Conservation (phyloP, 2,113 vertebrate species). For the Micronycteris hirsuta region DNA sequence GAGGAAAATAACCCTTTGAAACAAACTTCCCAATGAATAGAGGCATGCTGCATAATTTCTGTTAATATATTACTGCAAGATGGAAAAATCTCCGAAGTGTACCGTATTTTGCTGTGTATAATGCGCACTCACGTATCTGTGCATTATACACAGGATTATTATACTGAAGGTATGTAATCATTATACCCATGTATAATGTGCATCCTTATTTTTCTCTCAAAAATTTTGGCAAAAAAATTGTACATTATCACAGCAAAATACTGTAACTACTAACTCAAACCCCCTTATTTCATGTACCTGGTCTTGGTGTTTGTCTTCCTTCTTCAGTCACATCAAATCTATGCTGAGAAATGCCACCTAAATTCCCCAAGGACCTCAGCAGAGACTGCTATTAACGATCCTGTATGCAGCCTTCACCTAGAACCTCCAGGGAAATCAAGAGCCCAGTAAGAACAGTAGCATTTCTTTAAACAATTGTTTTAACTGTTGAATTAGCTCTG, state of each 20-base stretch:
- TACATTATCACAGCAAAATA: too few relatives aligned
- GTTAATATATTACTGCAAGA: conserved; percentile 21
- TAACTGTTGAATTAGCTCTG: conserved; percentile 17
- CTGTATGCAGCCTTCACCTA: background rate
- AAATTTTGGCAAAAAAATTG: too few relatives aligned
- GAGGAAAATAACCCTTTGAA: conserved; percentile 37
- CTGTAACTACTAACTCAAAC: background rate
- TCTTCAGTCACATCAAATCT: conserved; percentile 2
- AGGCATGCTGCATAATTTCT: background rate
- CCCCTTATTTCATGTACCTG: background rate
- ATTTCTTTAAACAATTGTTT: background rate
- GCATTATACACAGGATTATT: too few relatives aligned
- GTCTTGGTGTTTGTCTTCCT: background rate
- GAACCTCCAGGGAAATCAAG: conserved; percentile 44
- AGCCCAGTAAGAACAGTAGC: background rate
- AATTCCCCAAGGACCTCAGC: background rate
- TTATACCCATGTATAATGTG: too few relatives aligned
- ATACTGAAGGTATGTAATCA: too few relatives aligned
- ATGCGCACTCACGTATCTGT: too few relatives aligned
- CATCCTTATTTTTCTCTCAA: too few relatives aligned
- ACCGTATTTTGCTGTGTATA: too few relatives aligned
- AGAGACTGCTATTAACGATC: background rate
- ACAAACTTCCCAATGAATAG: background rate
- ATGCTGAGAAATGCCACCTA: background rate
- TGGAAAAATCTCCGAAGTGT: background rate